Evolutionary conservation across 1,140 invertebrate genomes (phyloP).

Genomic region (Physella acuta): DNA sequence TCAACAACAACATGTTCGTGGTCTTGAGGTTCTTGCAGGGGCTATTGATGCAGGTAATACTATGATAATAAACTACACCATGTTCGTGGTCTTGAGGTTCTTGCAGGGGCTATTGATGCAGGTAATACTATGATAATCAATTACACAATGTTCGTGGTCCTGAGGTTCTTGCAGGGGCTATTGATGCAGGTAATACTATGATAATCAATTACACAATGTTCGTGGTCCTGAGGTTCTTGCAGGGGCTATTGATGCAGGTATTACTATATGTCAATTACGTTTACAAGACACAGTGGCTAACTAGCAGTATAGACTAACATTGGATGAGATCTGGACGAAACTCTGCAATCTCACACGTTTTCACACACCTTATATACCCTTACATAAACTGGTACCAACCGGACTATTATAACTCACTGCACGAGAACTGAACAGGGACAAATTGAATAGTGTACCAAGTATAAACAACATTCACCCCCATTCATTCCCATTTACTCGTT

Average conservation of each 20-base stretch:
- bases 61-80: slow-evolving; percentile 34
- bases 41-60: slow-evolving; percentile 49
- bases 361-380: neutral
- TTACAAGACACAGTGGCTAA: neutral
- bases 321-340: neutral
- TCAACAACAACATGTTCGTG: slow-evolving; percentile 39
- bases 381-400: too few relatives aligned
- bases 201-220: slow-evolving; percentile 29
- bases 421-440: too few relatives aligned
- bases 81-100: slow-evolving; percentile 45
- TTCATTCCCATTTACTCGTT: neutral
- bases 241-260: slow-evolving; percentile 48
- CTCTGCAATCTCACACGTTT: neutral
- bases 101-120: slow-evolving; percentile 46
- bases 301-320: neutral
- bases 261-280: slow-evolving; percentile 13
- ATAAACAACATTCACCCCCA: neutral
- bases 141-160: too few relatives aligned
- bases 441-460: too few relatives aligned
- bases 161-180: neutral
- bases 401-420: too few relatives aligned
- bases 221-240: slow-evolving; percentile 40
- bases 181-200: neutral
- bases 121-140: slow-evolving; percentile 41
- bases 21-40: slow-evolving; percentile 46